Conservation (phyloP, 1,140 invertebrate species). For the Zophobas morio region DNA sequence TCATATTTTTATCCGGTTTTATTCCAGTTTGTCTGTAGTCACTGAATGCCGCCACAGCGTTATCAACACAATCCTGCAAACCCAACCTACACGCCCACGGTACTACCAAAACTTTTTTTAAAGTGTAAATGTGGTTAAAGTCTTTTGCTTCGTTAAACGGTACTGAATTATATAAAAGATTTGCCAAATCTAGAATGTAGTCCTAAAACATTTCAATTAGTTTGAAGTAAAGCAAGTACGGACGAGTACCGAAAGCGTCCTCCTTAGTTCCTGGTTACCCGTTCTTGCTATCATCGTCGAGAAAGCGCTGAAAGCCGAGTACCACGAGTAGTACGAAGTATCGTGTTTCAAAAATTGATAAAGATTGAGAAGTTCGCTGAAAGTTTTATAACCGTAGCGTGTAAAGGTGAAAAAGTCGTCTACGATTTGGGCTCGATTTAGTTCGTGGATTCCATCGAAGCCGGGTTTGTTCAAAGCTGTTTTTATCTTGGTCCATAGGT, state of each 20-base stretch:
- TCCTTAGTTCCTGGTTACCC: not conserved
- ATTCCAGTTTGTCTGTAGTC: not conserved
- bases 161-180: slow-evolving; percentile 79
- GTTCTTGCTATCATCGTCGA: slow-evolving; percentile 64
- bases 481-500: slow-evolving; percentile 77
- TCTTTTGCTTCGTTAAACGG: not conserved
- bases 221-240: too few species aligned
- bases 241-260: not conserved
- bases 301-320: slow-evolving; percentile 72
- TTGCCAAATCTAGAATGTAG: slow-evolving; percentile 51
- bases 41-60: slow-evolving; percentile 64
- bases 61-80: slow-evolving; percentile 67
- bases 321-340: slow-evolving; percentile 76
- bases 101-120: slow-evolving; percentile 66
- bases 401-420: slow-evolving; percentile 82
- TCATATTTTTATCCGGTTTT: slow-evolving; percentile 64
- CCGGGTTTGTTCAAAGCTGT: slow-evolving; percentile 69
- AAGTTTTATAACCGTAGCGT: slow-evolving; percentile 67
- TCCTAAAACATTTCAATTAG: not conserved
- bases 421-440: slow-evolving; percentile 85
- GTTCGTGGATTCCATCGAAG: slow-evolving; percentile 72
- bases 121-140: slow-evolving; percentile 65
- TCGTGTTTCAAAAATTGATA: slow-evolving; percentile 67
- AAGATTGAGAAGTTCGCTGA: slow-evolving; percentile 71
- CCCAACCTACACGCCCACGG: slow-evolving; percentile 71